phyloP scores from a whole-genome alignment of 1,140 invertebrate genomes.

The Drosophila ercepeae region DNA sequence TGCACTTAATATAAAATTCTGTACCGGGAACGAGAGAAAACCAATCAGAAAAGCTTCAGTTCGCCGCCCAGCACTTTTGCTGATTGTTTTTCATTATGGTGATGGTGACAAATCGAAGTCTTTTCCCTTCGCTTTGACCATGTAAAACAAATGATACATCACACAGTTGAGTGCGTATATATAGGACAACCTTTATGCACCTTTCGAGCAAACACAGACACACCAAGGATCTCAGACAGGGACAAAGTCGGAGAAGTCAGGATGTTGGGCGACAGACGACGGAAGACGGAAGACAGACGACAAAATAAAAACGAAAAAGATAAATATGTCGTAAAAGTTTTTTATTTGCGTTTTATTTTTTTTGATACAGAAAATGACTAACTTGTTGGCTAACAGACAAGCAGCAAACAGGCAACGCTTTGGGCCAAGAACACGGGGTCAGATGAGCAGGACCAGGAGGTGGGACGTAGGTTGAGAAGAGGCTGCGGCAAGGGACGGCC shows the following conservation, averaged over 20 bases:
- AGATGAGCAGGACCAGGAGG: conserved; percentile 14
- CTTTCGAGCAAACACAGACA: conserved; percentile 28
- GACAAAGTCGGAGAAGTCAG: conserved; percentile 37
- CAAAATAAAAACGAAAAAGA: conserved; percentile 58
- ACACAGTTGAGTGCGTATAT: conserved; percentile 53
- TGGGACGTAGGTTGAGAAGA: not conserved
- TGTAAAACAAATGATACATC: conserved; percentile 77
- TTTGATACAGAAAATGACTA: conserved; percentile 80
- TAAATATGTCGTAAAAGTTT: conserved; percentile 80
- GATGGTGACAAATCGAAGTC: conserved; percentile 78
- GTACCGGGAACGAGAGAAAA: conserved; percentile 21
- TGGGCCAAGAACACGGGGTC: conserved; percentile 24
- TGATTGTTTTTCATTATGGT: conserved; percentile 77
- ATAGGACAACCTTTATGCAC: conserved; percentile 64
- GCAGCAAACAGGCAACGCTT: conserved; percentile 47
- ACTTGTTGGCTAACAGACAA: conserved; percentile 70
- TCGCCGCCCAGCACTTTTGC: conserved; percentile 57
- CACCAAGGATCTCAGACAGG: conserved; percentile 13
- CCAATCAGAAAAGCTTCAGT: conserved; percentile 61
- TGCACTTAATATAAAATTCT: conserved; percentile 37
- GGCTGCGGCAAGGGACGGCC: conserved; percentile 38
- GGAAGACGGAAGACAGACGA: conserved; percentile 7
- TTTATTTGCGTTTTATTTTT: conserved; percentile 78
- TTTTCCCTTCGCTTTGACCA: conserved; percentile 57
- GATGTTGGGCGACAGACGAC: conserved; percentile 13